Evolutionary conservation across 2,888 invertebrate species (phyloP).

Genomic region (Drosophila phalerata): DNA sequence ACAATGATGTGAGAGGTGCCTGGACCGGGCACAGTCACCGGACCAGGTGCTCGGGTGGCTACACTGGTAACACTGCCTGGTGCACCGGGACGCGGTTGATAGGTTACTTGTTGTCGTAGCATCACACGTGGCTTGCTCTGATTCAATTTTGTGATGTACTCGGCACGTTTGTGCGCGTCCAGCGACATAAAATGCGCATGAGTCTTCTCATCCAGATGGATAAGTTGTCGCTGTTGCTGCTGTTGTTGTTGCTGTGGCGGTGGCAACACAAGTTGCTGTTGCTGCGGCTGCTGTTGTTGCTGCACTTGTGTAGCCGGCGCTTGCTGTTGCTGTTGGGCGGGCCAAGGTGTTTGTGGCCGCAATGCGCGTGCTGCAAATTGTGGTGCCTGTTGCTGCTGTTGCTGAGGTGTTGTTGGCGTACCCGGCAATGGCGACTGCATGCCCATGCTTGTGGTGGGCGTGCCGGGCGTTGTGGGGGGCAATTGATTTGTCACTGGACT

Average conservation of each 20-base stretch:
- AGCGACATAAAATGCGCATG: conserved; percentile 93
- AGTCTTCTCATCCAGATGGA: conserved; percentile 93
- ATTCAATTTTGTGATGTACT: conserved; percentile 92
- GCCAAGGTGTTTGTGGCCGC: conserved; percentile 64
- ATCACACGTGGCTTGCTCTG: conserved; percentile 88
- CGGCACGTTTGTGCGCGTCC: conserved; percentile 92
- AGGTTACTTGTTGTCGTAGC: conserved; percentile 87
- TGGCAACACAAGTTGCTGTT: conserved; percentile 76
- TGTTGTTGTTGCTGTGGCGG: conserved; percentile 79
- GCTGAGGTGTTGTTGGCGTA: conserved; percentile 71
- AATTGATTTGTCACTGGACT: conserved; percentile 72
- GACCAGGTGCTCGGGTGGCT: conserved; percentile 86
- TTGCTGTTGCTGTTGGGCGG: conserved; percentile 64
- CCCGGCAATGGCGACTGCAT: conserved; percentile 74
- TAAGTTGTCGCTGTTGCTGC: conserved; percentile 88
- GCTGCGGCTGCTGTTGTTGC: conserved; percentile 69
- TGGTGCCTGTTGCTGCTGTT: conserved; percentile 59
- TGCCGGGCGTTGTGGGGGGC: conserved; percentile 62
- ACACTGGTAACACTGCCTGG: conserved; percentile 83
- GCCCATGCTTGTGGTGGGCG: conserved; percentile 73
- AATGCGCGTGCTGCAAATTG: conserved; percentile 58
- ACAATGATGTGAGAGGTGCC: conserved; percentile 88
- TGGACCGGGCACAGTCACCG: conserved; percentile 73
- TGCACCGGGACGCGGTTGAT: conserved; percentile 83
- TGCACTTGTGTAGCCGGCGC: conserved; percentile 50